Evolutionary conservation across 2,797 vertebrate genomes (phyloP), one percentile per base, ranked within the genome.

Genomic region (Chaenodraco wilsoni): DNA sequence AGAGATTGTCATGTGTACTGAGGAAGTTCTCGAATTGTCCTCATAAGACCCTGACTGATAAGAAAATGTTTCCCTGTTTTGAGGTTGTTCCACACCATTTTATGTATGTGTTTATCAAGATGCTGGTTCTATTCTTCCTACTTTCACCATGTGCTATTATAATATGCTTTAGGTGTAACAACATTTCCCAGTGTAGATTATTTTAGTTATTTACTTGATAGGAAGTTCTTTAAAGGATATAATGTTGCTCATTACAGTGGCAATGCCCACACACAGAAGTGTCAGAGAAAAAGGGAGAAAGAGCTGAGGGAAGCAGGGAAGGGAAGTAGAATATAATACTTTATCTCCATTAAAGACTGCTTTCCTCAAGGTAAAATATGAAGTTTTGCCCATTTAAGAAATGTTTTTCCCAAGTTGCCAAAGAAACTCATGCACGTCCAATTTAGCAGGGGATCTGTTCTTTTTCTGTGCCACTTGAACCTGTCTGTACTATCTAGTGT

Each of bases 401-500:
- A 27, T 51, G 2, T 21, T 2, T 21, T 21, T 0, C 16, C 58
- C 10, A 5, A 50, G 13, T 17, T 1, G 8, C 1, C 37, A 6
- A 44, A 23, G 55, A 45, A 65, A 31, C 46, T 23, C 31, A 15
- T 49, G 4, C 11, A 69, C 17, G 0, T 9, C 19, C 10, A 6
- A 15, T 43, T 68, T 66, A 44, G 19, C 49, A 19, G n/a, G 11
- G 59, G 13, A 44, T 37, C 2, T 5, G 0, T 41, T 3, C 5
- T 62, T 64, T 58, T 33, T 23, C 19, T 59, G 13, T 43, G 21
- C 17, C 16, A 9, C 56, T 19, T 33, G 21, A 66, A 19, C 10
- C 55, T 70, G 3, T 45, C 21, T 65, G 33, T 7, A 7, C 33
- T 9, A 37, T 37, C 63, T 45, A 17, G 58, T 67, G 43, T 69